Evolutionary conservation across 2,888 invertebrate genomes (phyloP).

Genomic region (Polydrusus tereticollis): DNA sequence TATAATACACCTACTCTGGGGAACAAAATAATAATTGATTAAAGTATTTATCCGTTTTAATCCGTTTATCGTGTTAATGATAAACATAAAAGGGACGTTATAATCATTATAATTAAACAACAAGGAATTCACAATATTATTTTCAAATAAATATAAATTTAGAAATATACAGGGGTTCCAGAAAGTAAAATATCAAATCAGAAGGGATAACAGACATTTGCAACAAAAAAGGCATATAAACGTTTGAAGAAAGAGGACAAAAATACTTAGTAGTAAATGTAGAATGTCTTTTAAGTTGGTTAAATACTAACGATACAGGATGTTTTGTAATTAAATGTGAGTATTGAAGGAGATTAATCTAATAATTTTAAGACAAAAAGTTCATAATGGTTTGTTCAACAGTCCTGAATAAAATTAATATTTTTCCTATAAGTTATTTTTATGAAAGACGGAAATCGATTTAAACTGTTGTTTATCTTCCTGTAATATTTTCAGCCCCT

Average conservation of each 20-base stretch:
- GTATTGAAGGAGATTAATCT: too few relatives aligned
- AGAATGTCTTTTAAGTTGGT: neutral
- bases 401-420: too few relatives aligned
- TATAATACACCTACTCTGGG: neutral
- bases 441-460: too few relatives aligned
- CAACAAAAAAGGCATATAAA: neutral
- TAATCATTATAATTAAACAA: too few relatives aligned
- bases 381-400: too few relatives aligned
- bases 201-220: neutral
- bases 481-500: too few relatives aligned
- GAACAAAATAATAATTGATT: neutral
- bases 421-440: too few relatives aligned
- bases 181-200: too few relatives aligned
- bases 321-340: too few relatives aligned
- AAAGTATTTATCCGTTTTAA: neutral
- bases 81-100: neutral
- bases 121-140: neutral
- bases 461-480: too few relatives aligned
- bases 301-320: neutral
- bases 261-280: slow-evolving; percentile 8
- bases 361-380: too few relatives aligned
- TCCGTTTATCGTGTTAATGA: neutral
- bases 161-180: neutral
- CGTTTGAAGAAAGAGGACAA: neutral
- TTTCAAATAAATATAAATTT: neutral